These are phyloP conservation scores for Chorisops tibialis DNA, from an alignment of 2,888 invertebrate genomes.

Conservation along the genomic window DNA sequence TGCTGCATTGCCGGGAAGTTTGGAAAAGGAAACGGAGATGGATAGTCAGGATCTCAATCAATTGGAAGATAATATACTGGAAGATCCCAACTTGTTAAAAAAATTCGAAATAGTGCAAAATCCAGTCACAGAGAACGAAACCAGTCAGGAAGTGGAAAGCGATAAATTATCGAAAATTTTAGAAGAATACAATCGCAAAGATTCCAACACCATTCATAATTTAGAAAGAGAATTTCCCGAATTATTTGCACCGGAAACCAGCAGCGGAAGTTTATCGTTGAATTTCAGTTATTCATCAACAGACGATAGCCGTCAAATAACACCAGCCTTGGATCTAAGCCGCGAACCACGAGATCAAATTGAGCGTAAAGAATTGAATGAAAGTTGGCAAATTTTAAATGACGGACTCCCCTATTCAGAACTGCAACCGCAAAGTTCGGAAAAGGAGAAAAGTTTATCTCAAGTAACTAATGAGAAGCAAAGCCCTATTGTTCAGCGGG, in stretches of 20 bases:
- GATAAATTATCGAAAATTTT: background rate
- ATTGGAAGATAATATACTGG: too few species aligned
- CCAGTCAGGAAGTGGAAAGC: background rate
- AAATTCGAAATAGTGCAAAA: too few species aligned
- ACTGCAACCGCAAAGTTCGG: background rate
- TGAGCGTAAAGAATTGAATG: too few species aligned
- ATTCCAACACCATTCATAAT: too few species aligned
- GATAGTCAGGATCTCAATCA: too few species aligned
- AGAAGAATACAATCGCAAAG: background rate
- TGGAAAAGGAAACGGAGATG: too few species aligned
- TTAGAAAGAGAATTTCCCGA: background rate
- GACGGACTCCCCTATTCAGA: background rate
- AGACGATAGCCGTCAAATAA: background rate
- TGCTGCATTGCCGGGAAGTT: too few species aligned
- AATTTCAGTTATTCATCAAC: conserved; percentile 10
- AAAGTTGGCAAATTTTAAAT: too few species aligned
- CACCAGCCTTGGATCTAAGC: too few species aligned
- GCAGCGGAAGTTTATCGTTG: conserved; percentile 12
- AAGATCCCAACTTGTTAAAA: too few species aligned
- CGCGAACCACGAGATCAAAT: too few species aligned
- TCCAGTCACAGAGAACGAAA: too few species aligned
- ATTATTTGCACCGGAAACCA: background rate
- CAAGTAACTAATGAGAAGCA: conserved; percentile 33
- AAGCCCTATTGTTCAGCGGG: background rate
- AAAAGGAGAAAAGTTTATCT: conserved; percentile 26